Evolutionary conservation across 2,888 invertebrate species (phyloP).

Genomic region (Eristalinus sepulchralis): DNA sequence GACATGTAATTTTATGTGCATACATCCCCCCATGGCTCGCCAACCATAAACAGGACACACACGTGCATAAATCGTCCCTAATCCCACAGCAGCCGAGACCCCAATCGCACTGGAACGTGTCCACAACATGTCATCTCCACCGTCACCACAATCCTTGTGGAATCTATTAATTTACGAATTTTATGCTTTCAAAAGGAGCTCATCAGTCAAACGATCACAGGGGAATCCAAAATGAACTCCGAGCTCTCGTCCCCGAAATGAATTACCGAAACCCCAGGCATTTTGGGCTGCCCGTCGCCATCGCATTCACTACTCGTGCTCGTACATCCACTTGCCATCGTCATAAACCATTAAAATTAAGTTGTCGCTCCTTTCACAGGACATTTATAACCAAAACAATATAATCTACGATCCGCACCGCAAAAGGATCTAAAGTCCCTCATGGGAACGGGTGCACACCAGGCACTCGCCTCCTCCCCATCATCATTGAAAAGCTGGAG

Average conservation of each 20-base stretch:
- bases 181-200: background rate
- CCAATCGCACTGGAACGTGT: background rate
- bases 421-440: constrained; percentile 18
- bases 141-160: background rate
- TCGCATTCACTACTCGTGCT: background rate
- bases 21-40: background rate
- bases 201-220: background rate
- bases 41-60: background rate
- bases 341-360: constrained; percentile 36
- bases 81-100: background rate
- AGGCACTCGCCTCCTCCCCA: background rate
- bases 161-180: background rate
- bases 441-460: background rate
- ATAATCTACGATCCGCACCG: constrained; percentile 37
- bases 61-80: no score
- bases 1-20: background rate
- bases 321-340: background rate
- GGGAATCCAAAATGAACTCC: background rate
- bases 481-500: constrained; percentile 1
- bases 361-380: constrained; percentile 27
- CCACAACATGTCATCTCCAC: background rate
- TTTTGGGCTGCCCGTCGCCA: background rate
- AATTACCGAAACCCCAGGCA: background rate
- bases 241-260: background rate
- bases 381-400: constrained; percentile 38